Evolutionary conservation across 2,113 vertebrate species (phyloP).

Genomic region (Odobenus rosmarus): DNA sequence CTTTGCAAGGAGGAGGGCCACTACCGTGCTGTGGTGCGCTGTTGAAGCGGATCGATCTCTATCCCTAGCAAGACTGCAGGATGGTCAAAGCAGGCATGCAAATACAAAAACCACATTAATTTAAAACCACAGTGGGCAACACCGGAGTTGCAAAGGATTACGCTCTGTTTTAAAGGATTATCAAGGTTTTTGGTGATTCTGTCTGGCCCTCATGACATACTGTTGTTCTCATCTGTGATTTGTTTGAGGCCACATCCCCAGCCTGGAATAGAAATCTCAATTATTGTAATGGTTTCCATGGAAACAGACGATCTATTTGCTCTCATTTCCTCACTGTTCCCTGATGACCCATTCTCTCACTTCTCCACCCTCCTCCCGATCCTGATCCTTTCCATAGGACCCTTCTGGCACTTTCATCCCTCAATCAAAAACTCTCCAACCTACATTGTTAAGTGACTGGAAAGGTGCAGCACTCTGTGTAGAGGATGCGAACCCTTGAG

Average conservation of each 20-base stretch:
- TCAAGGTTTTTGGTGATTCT: neutral
- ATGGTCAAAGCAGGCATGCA: neutral
- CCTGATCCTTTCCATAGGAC: neutral
- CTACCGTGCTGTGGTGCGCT: accelerated
- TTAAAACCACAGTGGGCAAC: neutral
- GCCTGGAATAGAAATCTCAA: constrained; percentile 61
- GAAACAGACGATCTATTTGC: constrained; percentile 58
- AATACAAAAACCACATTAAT: neutral
- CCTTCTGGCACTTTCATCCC: neutral
- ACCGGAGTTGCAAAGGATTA: neutral
- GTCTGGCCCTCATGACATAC: neutral
- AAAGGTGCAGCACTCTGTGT: neutral
- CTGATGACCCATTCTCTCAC: constrained; percentile 16
- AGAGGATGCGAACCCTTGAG: neutral
- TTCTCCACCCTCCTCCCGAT: neutral
- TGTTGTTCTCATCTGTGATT: constrained; percentile 21
- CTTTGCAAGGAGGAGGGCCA: neutral
- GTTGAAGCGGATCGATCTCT: neutral
- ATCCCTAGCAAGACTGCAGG: neutral
- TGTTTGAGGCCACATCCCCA: constrained; percentile 38
- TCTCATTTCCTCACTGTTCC: constrained; percentile 15
- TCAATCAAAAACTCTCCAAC: neutral
- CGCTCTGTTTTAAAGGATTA: neutral
- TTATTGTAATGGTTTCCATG: constrained; percentile 70
- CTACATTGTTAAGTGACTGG: neutral